These are phyloP conservation scores for Pteromalus puparum DNA, from an alignment of 1,140 invertebrate species.

Conservation along the genomic window DNA sequence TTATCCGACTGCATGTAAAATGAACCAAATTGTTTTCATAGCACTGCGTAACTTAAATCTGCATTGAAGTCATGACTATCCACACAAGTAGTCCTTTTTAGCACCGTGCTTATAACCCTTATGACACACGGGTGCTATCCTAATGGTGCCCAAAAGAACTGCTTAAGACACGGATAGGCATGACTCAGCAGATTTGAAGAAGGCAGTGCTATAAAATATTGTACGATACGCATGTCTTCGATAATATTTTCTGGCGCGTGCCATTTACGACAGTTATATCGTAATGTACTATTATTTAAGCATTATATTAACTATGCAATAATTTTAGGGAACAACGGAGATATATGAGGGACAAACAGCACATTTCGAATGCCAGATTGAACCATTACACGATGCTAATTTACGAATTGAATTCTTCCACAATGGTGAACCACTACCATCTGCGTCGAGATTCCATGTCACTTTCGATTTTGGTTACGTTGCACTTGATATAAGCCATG, in stretches of 20 bases:
- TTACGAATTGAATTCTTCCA: conserved; percentile 93
- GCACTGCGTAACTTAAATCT: no score
- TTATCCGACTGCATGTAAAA: conserved; percentile 1
- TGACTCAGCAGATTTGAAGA: no score
- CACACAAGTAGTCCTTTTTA: no score
- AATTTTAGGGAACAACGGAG: conserved; percentile 84
- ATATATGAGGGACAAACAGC: conserved; percentile 90
- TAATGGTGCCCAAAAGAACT: no score
- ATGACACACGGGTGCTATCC: no score
- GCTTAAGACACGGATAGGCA: no score
- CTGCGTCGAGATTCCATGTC: conserved; percentile 92
- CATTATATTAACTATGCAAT: conserved; percentile 26
- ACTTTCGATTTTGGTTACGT: conserved; percentile 97
- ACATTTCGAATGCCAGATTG: conserved; percentile 94
- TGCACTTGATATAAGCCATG: conserved; percentile 92
- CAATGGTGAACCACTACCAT: conserved; percentile 91
- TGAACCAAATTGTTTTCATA: conserved; percentile 20
- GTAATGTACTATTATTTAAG: background rate
- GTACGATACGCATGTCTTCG: no score
- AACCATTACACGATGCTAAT: conserved; percentile 93
- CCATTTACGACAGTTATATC: no score
- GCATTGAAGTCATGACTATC: no score
- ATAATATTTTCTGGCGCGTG: no score
- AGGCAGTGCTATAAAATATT: no score
- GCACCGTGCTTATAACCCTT: no score